A percentile compares a stretch with the other conserved stretches of the same genome.
phyloP scores from a whole-genome alignment of 1,140 invertebrate species.

The Apis laboriosa region DNA sequence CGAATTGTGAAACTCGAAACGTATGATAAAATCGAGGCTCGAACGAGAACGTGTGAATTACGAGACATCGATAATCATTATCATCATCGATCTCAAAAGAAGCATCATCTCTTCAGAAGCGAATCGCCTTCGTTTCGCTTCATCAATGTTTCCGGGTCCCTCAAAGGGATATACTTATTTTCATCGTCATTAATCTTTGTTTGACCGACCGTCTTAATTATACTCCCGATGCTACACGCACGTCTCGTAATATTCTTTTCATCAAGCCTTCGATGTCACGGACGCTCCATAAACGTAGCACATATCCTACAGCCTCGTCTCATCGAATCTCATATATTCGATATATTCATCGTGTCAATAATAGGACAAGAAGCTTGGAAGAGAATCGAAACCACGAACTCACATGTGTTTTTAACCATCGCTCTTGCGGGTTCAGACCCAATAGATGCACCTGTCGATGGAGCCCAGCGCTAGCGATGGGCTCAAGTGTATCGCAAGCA shows the following conservation, averaged over 20 bases:
- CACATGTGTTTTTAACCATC: not conserved
- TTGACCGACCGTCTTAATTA: slow-evolving; percentile 13
- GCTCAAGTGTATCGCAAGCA: too few relatives aligned
- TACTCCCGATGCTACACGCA: not conserved
- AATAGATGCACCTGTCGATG: slow-evolving; percentile 23
- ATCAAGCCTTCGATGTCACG: not conserved
- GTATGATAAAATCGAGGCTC: not conserved
- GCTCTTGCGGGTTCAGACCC: not conserved
- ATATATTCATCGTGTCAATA: not conserved
- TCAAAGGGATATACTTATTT: slow-evolving; percentile 1
- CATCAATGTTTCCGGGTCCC: slow-evolving; percentile 12
- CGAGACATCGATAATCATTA: not conserved
- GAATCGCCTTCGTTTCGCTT: not conserved
- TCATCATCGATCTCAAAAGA: not conserved
- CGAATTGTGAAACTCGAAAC: not conserved
- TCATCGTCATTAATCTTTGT: slow-evolving; percentile 27
- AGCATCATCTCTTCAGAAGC: not conserved
- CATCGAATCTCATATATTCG: not conserved
- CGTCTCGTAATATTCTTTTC: not conserved
- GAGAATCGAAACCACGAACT: not conserved
- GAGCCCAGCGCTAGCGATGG: not conserved
- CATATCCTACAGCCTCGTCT: not conserved
- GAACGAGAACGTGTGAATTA: not conserved
- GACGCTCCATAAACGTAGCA: not conserved
- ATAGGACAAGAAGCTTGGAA: not conserved